Evolutionary conservation across 2,113 vertebrate species (phyloP), one percentile per base, ranked within the genome.

Genomic region (Erinaceus europaeus): DNA sequence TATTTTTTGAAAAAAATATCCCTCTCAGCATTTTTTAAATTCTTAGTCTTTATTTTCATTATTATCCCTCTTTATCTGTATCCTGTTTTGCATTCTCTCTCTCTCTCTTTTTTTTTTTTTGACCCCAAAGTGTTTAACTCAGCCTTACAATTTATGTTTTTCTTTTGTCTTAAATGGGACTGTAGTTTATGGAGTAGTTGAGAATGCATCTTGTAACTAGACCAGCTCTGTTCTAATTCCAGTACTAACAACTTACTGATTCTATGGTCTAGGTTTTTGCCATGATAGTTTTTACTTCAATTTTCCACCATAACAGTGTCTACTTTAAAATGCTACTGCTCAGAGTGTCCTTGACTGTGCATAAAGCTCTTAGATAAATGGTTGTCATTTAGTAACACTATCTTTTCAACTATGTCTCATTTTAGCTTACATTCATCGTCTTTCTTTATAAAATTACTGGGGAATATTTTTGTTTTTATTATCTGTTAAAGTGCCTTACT

Each of bases 301-400:
- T 25, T 55, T 55, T 25, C 5, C 21, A 55, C 9, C 48, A n/a
- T 6, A 75, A 53, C 5, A 48, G 4, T n/a, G 13, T 2, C 10
- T 15, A n/a, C 4, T 46, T 34, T 14, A 36, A 3, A 52, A 2
- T 5, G 0, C 4, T 21, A 3, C 13, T 69, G n/a, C n/a, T n/a
- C n/a, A 4, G 9, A 75, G 12, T 29, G 0, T 44, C 46, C 29
- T 42, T 61, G 59, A 32, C 12, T 48, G 44, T 68, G 50, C 21
- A 64, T 42, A 36, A 25, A 71, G 1, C 32, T 42, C 13, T 42
- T 34, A 34, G 27, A 52, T 64, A 59, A 86, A 52, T 34, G 5
- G 0, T 13, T 65, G 44, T 3, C 5, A 68, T 12, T 13, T 5
- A 23, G 15, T 42, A 88, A 3, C 2, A 12, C 10, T n/a, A 23